Evolutionary conservation across 2,113 vertebrate genomes (phyloP), one percentile per base, ranked within the genome.

Genomic region (Smithornis capensis): DNA sequence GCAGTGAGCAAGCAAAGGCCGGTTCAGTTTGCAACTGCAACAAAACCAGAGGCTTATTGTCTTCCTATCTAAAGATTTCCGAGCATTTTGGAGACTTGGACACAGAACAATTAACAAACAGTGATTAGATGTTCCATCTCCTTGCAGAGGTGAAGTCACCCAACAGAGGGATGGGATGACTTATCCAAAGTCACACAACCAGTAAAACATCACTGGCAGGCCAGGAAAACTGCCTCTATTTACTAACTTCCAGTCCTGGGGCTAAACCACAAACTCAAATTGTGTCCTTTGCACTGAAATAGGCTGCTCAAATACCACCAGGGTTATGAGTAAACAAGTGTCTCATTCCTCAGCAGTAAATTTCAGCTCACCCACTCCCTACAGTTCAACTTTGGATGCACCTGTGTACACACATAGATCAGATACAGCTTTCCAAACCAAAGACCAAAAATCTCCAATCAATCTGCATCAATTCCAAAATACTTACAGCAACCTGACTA

Each of bases 181-280:
- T 87, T 87, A 79, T 5, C 71, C 22, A 2, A n/a, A 79, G 63
- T 83, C 83, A 87, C 57, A 55, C 62, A 80, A 37, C 50, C 83
- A 83, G 40, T 56, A 24, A 63, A 79, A 63, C 44, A 89, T 27
- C 55, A 31, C 47, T 37, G 53, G 74, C 84, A 93, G 80, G 44
- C 59, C 68, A 67, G 27, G 57, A 55, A 68, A n/a, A 52, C 50
- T 60, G 59, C 74, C 67, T 89, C 22, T 49, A 42, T 65, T 95
- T 84, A 83, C 71, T 50, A 47, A 77, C 68, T 90, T 81, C 71
- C 77, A 95, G 89, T 80, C 57, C 83, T 47, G 64, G 38, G 82
- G 79, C 77, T 84, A 91, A 93, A 89, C 84, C 84, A 96, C 82
- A 90, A 89, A 77, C 89, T 77, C 75, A 67, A 80, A 78, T 91